phyloP scores from a whole-genome alignment of 64 coral and sea anemone genomes.

The Astreopora myriophthalma region DNA sequence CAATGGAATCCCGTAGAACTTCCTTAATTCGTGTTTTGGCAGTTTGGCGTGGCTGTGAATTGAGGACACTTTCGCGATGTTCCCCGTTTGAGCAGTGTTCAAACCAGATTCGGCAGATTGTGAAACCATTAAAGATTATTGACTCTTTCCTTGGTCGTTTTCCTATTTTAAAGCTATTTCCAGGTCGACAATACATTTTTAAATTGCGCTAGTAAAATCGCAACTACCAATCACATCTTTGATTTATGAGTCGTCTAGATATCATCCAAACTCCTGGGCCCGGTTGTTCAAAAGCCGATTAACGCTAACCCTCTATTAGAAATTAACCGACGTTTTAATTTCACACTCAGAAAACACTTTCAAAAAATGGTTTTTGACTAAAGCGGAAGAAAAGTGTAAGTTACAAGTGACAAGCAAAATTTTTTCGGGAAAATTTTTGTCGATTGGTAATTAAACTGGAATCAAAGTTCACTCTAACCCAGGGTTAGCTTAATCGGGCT shows the following conservation, averaged over 20 bases:
- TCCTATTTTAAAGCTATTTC: not conserved
- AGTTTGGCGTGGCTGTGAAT: constrained; percentile 14
- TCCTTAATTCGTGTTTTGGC: constrained; percentile 42
- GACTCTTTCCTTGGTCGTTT: not conserved
- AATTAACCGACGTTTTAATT: too few relatives aligned
- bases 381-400: too few relatives aligned
- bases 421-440: too few relatives aligned
- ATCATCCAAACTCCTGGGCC: not conserved
- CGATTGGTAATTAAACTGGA: too few relatives aligned
- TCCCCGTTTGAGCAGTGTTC: not conserved
- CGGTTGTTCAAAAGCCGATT: too few relatives aligned
- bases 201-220: not conserved
- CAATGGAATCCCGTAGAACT: not conserved
- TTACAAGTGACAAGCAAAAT: too few relatives aligned
- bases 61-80: not conserved
- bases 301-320: too few relatives aligned
- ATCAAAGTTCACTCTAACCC: too few relatives aligned
- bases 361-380: too few relatives aligned
- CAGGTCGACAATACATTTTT: not conserved
- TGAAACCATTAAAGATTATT: not conserved
- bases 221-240: not conserved
- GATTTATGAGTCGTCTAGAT: not conserved
- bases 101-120: not conserved
- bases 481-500: too few relatives aligned
- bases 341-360: too few relatives aligned